Base-by-base conservation (phyloP, 2,797 vertebrate species). In the Enteromius trimaculatus region DNA sequence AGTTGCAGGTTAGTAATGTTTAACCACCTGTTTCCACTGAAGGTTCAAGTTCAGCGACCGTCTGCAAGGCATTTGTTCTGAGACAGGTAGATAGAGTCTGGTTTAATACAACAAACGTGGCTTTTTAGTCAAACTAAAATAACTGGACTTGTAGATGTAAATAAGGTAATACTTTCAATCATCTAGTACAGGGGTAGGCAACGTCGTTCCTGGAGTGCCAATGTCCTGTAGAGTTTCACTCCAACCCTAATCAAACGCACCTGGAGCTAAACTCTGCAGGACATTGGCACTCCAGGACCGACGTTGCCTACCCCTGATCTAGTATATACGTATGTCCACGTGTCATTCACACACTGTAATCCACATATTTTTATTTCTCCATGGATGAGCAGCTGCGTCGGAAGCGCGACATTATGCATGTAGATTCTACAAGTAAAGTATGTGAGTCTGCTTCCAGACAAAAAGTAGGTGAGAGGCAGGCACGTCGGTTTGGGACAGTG, bases 101-200 rank as follows among this genome's bases (percentile, higher is more conserved):
- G 85, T 81, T 86, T 74, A 84, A 86, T 83, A 85, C n/a, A 29
- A 87, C 69, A 89, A 84, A 42, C 79, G 86, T 65, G 76, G 82
- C 7, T 83, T 88, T 92, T 90, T 88, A 89, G 85, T 89, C 84
- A 80, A 49, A 90, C 85, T 89, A 89, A 82, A 88, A 86, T 78
- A 75, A 75, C 23, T 70, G 65, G 29, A 81, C 69, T 60, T 21
- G 81, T 77, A 77, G 81, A 83, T 65, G 70, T 75, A 82, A 66
- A 66, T 82, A 81, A 51, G 14, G 47, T 82, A 75, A 76, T n/a
- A 82, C 23, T 66, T 82, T 82, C 6, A 26, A 65, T 64, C 21
- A 81, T 49, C 80, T 74, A 65, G 29, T 11, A 51, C n/a, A n/a
- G n/a, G n/a, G n/a, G n/a, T n/a, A n/a, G n/a, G n/a, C n/a, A n/a